Percentiles rank a stretch among this genome's conserved stretches.
Evolutionary conservation across 2,113 vertebrate genomes (phyloP).

Genomic region (Hypomesus transpacificus): DNA sequence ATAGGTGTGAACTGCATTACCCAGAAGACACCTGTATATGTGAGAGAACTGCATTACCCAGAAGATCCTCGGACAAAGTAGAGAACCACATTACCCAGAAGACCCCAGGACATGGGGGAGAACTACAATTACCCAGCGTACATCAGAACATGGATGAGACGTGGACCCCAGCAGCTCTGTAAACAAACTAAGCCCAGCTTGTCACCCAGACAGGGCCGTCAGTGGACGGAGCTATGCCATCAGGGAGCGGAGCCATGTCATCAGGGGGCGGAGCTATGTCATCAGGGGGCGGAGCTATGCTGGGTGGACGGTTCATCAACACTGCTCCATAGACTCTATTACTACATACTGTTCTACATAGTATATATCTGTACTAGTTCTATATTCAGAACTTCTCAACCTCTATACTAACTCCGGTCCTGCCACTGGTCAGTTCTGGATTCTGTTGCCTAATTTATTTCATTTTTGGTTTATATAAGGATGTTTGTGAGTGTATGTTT

Average conservation of each 20-base stretch:
- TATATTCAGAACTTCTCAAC: too few species aligned
- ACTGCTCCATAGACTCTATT: too few species aligned
- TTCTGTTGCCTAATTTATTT: not conserved
- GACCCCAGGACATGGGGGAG: not conserved
- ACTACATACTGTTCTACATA: too few species aligned
- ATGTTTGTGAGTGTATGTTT: slow-evolving; percentile 42
- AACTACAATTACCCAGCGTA: not conserved
- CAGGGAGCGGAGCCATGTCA: too few species aligned
- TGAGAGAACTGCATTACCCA: not conserved
- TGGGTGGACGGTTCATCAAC: too few species aligned
- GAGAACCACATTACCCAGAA: not conserved
- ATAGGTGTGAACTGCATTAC: not conserved
- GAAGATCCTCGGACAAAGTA: not conserved
- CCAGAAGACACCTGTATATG: not conserved
- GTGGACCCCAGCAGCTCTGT: not conserved
- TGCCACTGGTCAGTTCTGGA: too few species aligned
- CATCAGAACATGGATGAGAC: not conserved
- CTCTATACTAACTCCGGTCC: too few species aligned
- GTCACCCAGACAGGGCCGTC: too few species aligned
- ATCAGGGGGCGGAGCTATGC: too few species aligned
- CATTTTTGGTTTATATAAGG: slow-evolving; percentile 17
- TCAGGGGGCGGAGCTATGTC: too few species aligned
- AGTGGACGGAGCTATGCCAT: too few species aligned
- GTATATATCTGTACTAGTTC: too few species aligned
- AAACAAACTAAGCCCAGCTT: not conserved